Evolutionary conservation across 2,113 vertebrate genomes (phyloP), one percentile per base, ranked within the genome.

Genomic region (Clinocottus analis): DNA sequence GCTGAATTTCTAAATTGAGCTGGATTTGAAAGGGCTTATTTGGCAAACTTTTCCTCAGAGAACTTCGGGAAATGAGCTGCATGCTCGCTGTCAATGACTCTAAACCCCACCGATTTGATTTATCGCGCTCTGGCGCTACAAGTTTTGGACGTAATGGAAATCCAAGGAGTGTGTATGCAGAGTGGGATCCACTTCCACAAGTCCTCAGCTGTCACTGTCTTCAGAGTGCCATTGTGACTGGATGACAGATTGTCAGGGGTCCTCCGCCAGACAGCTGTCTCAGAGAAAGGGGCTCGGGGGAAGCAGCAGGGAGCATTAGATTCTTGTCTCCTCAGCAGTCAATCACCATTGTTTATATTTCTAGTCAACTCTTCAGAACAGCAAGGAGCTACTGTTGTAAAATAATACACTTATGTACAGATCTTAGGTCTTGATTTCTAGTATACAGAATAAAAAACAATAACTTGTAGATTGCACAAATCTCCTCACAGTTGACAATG

Each of bases 191-290:
- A 49, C 86, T 93, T 91, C 79, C 87, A 89, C 88, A 86, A 74
- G 89, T 86, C 84, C 85, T 91, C 93, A 94, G 92, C 93, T 93
- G 93, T 93, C 91, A 88, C 86, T 82, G 89, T 75, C 87, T 87
- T 86, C 82, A 73, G 75, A 84, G 76, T 58, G 59, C 73, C 83
- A 89, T 92, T 94, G 91, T 92, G 91, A 90, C 84, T 83, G 69
- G 80, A 85, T 90, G 92, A 93, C 89, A 91, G 88, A 91, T 86
- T 89, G 90, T 90, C 87, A 88, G 83, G 86, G 86, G 82, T 87
- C 87, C 80, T 89, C 88, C 82, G 85, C 85, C 88, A 87, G 90
- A 90, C 87, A 91, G 88, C 92, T 92, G 92, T 87, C 91, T 88
- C 53, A 67, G 75, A 84, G 88, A 86, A 87, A 76, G 82, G 87